Conservation (phyloP, 35 echinoderm and acorn worm species). For the Lytechinus pictus region DNA sequence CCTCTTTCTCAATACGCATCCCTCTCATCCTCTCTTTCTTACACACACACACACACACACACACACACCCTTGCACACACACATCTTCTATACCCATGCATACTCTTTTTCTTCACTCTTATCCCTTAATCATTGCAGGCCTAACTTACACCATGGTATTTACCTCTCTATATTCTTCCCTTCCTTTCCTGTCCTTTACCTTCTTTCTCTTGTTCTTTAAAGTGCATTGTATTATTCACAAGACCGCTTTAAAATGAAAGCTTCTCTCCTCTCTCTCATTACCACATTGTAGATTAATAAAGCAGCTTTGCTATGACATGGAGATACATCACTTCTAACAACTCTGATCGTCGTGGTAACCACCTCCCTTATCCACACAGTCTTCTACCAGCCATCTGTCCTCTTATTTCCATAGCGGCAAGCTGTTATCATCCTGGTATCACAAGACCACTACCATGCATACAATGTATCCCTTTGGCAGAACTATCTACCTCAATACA, state of each 20-base stretch:
- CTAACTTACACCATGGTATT: background rate
- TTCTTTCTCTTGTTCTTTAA: background rate
- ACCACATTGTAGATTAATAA: background rate
- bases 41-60: background rate
- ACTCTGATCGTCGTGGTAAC: slow-evolving; percentile 8
- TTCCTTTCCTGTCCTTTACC: background rate
- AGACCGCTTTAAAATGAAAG: no score
- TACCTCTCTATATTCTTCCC: background rate
- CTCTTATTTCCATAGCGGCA: background rate
- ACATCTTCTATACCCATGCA: background rate
- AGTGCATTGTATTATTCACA: no score
- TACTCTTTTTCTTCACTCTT: background rate
- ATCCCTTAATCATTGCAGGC: background rate
- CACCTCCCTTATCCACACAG: background rate
- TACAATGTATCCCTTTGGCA: background rate
- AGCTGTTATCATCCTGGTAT: background rate
- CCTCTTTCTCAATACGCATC: background rate
- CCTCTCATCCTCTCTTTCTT: background rate
- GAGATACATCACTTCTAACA: background rate
- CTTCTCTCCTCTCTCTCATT: background rate
- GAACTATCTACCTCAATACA: background rate
- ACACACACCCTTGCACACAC: background rate
- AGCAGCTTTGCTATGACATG: background rate
- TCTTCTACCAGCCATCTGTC: background rate
- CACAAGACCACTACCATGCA: background rate